A percentile compares a stretch with the other conserved stretches of the same genome.
Evolutionary conservation across 1,140 invertebrate genomes (phyloP).

Genomic region (Cylas formicarius): DNA sequence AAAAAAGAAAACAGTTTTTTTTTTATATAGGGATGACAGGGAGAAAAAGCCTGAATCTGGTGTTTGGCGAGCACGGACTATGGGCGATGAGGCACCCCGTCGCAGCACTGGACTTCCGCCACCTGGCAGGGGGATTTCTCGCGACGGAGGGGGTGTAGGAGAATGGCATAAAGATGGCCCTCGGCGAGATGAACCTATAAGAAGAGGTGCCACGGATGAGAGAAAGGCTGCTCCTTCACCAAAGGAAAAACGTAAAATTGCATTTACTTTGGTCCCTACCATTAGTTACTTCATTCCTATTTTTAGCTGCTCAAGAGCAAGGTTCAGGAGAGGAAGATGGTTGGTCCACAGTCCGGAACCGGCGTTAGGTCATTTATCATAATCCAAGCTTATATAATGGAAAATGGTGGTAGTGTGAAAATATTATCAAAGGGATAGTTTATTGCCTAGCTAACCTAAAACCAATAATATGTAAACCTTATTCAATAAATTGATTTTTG

Average conservation of each 20-base stretch:
- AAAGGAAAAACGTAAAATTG: conserved; percentile 30
- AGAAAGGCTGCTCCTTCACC: conserved; percentile 16
- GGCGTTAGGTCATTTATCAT: conserved; percentile 8
- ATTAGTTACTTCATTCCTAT: neutral
- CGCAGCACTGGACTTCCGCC: conserved; percentile 9
- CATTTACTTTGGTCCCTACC: neutral
- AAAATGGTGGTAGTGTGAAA: too few species aligned
- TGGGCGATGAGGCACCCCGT: conserved; percentile 13
- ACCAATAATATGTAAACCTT: too few species aligned
- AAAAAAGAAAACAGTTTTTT: conserved; percentile 4
- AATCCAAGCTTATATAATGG: too few species aligned
- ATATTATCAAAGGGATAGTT: too few species aligned
- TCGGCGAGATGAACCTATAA: conserved; percentile 16
- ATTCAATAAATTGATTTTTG: too few species aligned
- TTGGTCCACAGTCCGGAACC: conserved; percentile 11
- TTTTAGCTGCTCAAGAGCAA: neutral
- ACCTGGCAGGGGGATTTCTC: conserved; percentile 10
- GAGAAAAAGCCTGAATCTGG: conserved; percentile 7
- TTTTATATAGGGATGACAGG: conserved; percentile 17
- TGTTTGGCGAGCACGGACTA: conserved; percentile 5
- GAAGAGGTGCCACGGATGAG: conserved; percentile 13
- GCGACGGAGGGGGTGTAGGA: conserved; percentile 7
- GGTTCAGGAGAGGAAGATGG: conserved; percentile 9
- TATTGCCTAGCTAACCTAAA: too few species aligned
- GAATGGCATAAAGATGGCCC: conserved; percentile 15